These are phyloP conservation scores for Fulmarus glacialis DNA, from an alignment of 2,113 vertebrate genomes.

Conservation along the genomic window DNA sequence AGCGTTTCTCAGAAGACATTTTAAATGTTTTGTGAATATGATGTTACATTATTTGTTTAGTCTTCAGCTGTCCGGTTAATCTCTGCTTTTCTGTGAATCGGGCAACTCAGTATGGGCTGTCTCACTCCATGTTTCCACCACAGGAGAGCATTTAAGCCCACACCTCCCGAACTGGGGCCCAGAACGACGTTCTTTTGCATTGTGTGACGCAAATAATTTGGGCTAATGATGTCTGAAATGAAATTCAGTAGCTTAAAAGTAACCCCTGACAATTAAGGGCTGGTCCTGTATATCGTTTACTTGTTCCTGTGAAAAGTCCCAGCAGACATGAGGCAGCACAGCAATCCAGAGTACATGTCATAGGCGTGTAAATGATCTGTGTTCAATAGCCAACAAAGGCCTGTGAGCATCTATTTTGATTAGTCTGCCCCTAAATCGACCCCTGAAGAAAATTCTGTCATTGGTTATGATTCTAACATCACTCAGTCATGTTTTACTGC, in stretches of 20 bases:
- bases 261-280: not conserved
- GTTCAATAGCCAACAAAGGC: conserved; percentile 19
- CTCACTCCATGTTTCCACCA: not conserved
- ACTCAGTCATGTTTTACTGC: conserved; percentile 83
- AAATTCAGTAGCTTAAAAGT: not conserved
- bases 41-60: not conserved
- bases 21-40: not conserved
- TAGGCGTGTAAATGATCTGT: not conserved
- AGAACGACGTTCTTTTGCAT: not conserved
- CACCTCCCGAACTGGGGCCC: not conserved
- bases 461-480: conserved; percentile 83
- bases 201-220: not conserved
- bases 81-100: not conserved
- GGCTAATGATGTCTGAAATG: not conserved
- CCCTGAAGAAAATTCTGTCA: conserved; percentile 82
- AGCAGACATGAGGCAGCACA: not conserved
- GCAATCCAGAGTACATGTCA: not conserved
- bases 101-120: not conserved
- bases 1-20: not conserved
- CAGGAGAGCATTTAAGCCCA: not conserved
- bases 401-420: conserved; percentile 73
- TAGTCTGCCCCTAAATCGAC: conserved; percentile 89
- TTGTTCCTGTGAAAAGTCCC: not conserved
- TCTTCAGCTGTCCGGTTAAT: not conserved
- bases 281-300: not conserved